These are phyloP conservation scores for Paramuricea clavata DNA, from an alignment of 92 coral and sea anemone species.

Conservation along the genomic window DNA sequence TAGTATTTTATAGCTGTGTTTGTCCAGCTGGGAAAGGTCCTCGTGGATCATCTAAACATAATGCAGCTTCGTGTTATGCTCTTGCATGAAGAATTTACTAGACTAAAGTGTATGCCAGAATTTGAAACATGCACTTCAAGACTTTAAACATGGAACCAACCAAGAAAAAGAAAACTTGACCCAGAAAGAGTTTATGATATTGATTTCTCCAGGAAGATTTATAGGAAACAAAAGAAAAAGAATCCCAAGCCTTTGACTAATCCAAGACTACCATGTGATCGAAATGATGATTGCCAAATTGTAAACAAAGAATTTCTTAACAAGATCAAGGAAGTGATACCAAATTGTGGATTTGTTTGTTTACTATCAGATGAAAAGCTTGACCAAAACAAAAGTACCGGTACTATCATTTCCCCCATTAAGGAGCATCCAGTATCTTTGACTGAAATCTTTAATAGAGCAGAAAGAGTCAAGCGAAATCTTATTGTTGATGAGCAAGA, in stretches of 20 bases:
- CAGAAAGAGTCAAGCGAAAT: slow-evolving; percentile 71
- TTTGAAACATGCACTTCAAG: slow-evolving; percentile 69
- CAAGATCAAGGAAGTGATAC: slow-evolving; percentile 62
- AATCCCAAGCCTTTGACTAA: slow-evolving; percentile 57
- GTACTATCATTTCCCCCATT: no score
- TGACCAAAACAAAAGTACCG: no score
- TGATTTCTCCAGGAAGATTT: no score
- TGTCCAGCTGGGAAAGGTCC: slow-evolving; percentile 79
- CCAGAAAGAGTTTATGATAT: slow-evolving; percentile 59
- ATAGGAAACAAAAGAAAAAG: slow-evolving; percentile 60
- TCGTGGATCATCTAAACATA: slow-evolving; percentile 66
- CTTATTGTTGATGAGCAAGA: slow-evolving; percentile 66
- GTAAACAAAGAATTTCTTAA: slow-evolving; percentile 73
- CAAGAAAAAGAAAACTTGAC: slow-evolving; percentile 70
- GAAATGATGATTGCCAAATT: slow-evolving; percentile 47
- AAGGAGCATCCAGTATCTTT: slow-evolving; percentile 76
- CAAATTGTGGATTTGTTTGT: slow-evolving; percentile 70
- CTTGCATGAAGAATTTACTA: slow-evolving; percentile 68
- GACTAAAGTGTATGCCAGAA: slow-evolving; percentile 54
- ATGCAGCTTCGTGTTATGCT: slow-evolving; percentile 70
- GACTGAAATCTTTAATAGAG: slow-evolving; percentile 57
- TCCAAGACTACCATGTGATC: slow-evolving; percentile 54
- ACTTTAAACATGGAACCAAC: slow-evolving; percentile 73
- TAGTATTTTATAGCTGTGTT: slow-evolving; percentile 69
- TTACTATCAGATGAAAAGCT: slow-evolving; percentile 68